Conservation (phyloP, 1,140 invertebrate genomes). For the Nasonia vitripennis region DNA sequence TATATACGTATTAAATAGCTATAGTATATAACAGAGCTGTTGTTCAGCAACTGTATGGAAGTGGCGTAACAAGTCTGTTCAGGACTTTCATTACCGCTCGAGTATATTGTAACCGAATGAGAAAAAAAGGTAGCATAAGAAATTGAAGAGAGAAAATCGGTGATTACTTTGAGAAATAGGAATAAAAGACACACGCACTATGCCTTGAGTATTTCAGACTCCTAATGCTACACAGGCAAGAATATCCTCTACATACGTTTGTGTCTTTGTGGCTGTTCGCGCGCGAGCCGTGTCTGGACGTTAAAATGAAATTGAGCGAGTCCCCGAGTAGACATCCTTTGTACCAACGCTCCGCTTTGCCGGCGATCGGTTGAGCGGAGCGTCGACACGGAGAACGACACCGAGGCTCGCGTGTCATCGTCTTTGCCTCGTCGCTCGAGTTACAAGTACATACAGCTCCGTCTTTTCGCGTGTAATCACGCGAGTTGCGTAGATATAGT, state of each 20-base stretch:
- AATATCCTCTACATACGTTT: not conserved
- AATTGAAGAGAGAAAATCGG: not conserved
- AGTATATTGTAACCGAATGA: not conserved
- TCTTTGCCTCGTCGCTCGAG: not conserved
- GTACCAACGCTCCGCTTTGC: not conserved
- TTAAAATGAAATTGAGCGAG: not conserved
- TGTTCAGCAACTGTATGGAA: not conserved
- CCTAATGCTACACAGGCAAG: not conserved
- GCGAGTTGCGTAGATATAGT: not conserved
- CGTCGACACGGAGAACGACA: not conserved
- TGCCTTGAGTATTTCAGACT: not conserved
- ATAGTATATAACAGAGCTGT: not conserved
- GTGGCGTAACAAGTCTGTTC: not conserved
- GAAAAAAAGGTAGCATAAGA: not conserved
- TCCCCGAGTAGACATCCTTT: not conserved
- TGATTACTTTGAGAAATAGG: not conserved
- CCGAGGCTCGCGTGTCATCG: not conserved
- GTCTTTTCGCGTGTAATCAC: not conserved
- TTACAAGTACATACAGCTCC: slow-evolving; percentile 9
- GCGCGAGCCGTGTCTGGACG: too few species aligned
- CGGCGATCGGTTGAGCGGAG: too few species aligned
- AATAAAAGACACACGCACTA: not conserved
- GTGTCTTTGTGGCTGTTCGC: not conserved
- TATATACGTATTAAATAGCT: not conserved
- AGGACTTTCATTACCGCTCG: not conserved